Evolutionary conservation across 2,113 vertebrate species (phyloP).

Genomic region (Aspiorhynchus laticeps): DNA sequence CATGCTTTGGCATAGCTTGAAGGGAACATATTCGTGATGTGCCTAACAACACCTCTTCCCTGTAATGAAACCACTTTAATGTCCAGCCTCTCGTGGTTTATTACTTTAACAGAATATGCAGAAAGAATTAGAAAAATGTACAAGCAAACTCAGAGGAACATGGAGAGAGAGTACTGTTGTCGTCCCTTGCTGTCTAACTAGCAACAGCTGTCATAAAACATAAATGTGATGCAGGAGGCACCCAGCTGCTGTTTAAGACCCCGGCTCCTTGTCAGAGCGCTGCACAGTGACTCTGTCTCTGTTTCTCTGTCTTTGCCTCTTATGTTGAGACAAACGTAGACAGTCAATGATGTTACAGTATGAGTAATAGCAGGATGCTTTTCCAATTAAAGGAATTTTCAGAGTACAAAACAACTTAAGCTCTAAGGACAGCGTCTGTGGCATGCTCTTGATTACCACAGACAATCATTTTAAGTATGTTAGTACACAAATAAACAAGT

Average conservation of each 20-base stretch:
- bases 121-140: not conserved
- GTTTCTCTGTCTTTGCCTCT: not conserved
- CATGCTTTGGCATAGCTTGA: not conserved
- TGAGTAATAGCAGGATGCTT: not conserved
- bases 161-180: not conserved
- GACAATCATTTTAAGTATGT: not conserved
- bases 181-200: not conserved
- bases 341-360: not conserved
- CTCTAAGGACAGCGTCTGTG: not conserved
- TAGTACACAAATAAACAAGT: not conserved
- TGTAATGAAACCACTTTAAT: not conserved
- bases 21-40: not conserved
- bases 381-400: not conserved
- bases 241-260: not conserved
- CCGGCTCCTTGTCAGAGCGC: not conserved
- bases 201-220: constrained; percentile 15
- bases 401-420: not conserved
- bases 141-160: not conserved
- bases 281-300: not conserved
- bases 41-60: not conserved
- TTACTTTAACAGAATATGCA: not conserved
- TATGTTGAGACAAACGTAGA: not conserved
- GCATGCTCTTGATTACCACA: not conserved
- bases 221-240: not conserved
- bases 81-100: not conserved